These are phyloP conservation scores for Lampropteryx suffumata DNA, from an alignment of 2,888 invertebrate species.

Conservation along the genomic window DNA sequence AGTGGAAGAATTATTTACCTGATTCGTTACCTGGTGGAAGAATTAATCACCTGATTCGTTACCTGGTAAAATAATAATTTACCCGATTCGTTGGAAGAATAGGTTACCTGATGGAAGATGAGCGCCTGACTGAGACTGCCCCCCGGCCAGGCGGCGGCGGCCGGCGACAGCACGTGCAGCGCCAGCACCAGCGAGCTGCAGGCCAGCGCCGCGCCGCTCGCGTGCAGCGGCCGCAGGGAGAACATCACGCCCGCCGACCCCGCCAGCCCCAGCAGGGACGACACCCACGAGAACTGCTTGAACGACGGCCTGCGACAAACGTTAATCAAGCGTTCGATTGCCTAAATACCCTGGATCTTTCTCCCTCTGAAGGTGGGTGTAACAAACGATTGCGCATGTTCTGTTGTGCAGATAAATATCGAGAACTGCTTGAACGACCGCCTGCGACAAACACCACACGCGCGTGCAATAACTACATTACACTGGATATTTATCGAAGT, in stretches of 20 bases:
- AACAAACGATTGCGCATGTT: no score
- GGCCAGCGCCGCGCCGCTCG: constrained; percentile 92
- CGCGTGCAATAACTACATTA: no score
- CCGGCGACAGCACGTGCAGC: constrained; percentile 94
- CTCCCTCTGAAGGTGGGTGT: no score
- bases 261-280: constrained; percentile 91
- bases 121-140: constrained; percentile 99
- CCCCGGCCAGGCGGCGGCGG: constrained; percentile 89
- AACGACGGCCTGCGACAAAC: constrained; percentile 92
- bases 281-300: constrained; percentile 97
- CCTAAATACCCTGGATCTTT: no score
- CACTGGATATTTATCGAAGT: no score
- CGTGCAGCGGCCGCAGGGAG: constrained; percentile 95
- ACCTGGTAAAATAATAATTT: no score
- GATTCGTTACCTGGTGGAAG: no score
- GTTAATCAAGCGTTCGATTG: no score
- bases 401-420: no score
- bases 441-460: constrained; percentile 83
- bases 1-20: no score
- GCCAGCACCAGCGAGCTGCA: constrained; percentile 93
- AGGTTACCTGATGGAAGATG: constrained; percentile 95
- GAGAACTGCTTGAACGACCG: constrained; percentile 98
- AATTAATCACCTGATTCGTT: no score
- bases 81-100: constrained; percentile 88
- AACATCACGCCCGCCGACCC: constrained; percentile 97